Base-by-base conservation (phyloP, 2,888 invertebrate genomes). In the Andrena haemorrhoa region DNA sequence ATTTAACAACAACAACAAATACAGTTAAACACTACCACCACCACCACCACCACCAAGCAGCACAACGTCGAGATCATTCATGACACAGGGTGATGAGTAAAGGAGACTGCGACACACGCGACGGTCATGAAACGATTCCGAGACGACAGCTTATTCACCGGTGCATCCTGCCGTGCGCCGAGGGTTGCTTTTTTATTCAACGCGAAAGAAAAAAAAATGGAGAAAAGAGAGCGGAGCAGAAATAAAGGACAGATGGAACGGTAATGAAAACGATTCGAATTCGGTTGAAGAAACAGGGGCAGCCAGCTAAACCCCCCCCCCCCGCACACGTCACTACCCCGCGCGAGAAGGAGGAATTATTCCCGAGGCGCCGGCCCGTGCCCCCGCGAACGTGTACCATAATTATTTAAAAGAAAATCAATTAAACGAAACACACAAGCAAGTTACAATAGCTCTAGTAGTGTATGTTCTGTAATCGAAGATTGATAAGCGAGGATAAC, bases 401-500 rank as follows among this genome's bases (percentile, higher is more conserved):
- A 92, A 91, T 90, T 90, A 91, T 90, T 78, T 91, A 89, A 89
- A 79, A 86, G 83, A 78, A 78, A 84, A 86, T 87, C 86, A 85
- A 79, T 87, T 84, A 82, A 82, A 85, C 86, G 76, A 81, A 89
- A 87, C 89, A 89, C 90, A 90, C 91, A 90, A 88, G 72, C 80
- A 79, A 91, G 87, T 90, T 90, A 92, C 92, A 93, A 94, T 94
- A 94, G 94, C 92, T 94, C 93, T 88, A 88, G 93, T 94, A 94
- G 93, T 93, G 92, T 93, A 94, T 94, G 93, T 93, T 94, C 93
- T 93, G 93, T 94, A 94, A 94, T 93, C 93, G 90, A 93, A 91
- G 92, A 93, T 90, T 92, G 90, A 88, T 90, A 92, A 92, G 90
- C 89, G 84, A 90, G 65, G 79, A 83, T 88, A 87, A 88, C 68